Evolutionary conservation across 2,113 vertebrate genomes (phyloP).

Genomic region (Corydoras sp.): DNA sequence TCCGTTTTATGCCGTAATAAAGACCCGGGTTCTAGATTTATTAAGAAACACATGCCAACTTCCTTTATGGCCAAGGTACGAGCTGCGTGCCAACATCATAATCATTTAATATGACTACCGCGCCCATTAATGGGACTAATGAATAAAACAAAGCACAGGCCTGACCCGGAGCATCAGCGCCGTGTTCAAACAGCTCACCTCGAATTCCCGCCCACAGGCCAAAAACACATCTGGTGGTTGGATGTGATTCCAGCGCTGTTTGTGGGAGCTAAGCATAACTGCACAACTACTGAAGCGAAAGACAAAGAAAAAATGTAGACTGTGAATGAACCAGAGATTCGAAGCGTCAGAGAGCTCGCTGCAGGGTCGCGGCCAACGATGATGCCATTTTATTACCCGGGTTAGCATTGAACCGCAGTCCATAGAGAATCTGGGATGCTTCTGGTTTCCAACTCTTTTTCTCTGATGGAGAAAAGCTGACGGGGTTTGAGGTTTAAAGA

Average conservation of each 20-base stretch:
- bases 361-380: not conserved
- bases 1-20: constrained; percentile 11
- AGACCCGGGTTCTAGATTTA: too few relatives aligned
- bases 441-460: constrained; percentile 16
- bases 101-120: too few relatives aligned
- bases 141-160: constrained; percentile 22
- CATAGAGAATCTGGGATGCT: constrained; percentile 13
- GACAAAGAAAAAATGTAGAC: not conserved
- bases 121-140: not conserved
- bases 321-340: too few relatives aligned
- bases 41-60: too few relatives aligned
- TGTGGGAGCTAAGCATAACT: too few relatives aligned
- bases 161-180: constrained; percentile 2
- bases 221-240: constrained; percentile 32
- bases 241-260: constrained; percentile 14
- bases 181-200: constrained; percentile 30
- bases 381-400: not conserved
- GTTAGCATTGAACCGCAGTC: too few relatives aligned
- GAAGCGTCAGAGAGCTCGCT: too few relatives aligned
- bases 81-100: too few relatives aligned
- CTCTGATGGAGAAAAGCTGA: too few relatives aligned
- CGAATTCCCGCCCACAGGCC: constrained; percentile 27
- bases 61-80: too few relatives aligned
- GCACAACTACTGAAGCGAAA: not conserved
- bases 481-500: too few relatives aligned